Evolutionary conservation across 2,113 vertebrate species (phyloP).

Genomic region (Neodontobutis hainanensis): DNA sequence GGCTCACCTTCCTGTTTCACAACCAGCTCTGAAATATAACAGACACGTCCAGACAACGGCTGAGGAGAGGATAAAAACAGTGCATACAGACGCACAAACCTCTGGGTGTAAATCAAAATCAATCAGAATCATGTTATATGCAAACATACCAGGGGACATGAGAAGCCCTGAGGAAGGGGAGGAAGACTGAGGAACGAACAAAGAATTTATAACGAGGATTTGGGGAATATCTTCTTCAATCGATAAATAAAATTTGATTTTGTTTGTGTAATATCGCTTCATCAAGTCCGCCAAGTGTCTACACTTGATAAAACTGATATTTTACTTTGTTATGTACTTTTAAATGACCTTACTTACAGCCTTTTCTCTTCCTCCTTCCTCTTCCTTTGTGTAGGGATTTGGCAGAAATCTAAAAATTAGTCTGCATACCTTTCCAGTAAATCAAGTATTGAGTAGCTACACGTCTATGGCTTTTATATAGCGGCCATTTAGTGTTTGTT

Average conservation of each 20-base stretch:
- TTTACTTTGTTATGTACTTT: not conserved
- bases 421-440: conserved; percentile 54
- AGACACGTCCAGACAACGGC: conserved; percentile 31
- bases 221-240: conserved; percentile 35
- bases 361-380: conserved; percentile 11
- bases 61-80: conserved; percentile 35
- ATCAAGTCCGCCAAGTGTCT: conserved; percentile 1
- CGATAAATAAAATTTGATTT: conserved; percentile 28
- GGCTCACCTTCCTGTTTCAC: conserved; percentile 63
- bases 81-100: conserved; percentile 22
- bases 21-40: conserved; percentile 39
- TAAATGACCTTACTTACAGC: too few relatives aligned
- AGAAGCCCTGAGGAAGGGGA: conserved; percentile 50
- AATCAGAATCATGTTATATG: conserved; percentile 54
- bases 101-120: conserved; percentile 61
- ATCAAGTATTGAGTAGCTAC: conserved; percentile 38
- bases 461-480: conserved; percentile 5
- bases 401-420: conserved; percentile 35
- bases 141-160: conserved; percentile 51
- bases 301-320: not conserved
- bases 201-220: conserved; percentile 50
- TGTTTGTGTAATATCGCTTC: conserved; percentile 25
- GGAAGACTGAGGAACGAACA: conserved; percentile 35
- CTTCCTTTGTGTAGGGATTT: conserved; percentile 21
- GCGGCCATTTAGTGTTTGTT: not conserved